Base-by-base conservation (phyloP, 1,140 invertebrate genomes). In the Xylocopa sonorina region DNA sequence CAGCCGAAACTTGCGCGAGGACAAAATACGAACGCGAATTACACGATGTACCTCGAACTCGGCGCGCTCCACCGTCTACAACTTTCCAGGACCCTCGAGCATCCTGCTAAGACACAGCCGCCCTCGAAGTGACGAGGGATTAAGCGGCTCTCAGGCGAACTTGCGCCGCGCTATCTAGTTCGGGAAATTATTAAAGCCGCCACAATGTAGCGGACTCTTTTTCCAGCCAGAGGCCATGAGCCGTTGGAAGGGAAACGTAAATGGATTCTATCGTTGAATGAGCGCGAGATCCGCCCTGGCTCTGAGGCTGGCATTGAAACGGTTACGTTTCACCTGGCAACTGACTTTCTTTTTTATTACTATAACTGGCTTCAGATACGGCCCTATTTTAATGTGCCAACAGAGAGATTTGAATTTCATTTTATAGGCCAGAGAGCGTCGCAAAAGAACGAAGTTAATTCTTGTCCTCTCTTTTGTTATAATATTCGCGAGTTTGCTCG, bases 81-180 rank as follows among this genome's bases (percentile, higher is more conserved):
- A 83, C 66, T 83, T 83, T 71, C 83, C 53, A 71, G 75, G 80
- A 63, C 66, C 78, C 73, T 80, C 67, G 51, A 69, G 64, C 78
- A 80, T 64, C 55, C 60, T 75, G 38, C 48, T 67, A 75, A 75
- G 67, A 67, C 71, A 76, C 32, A 83, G 58, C 77, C 74, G 58
- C 77, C 74, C 79, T 74, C 34, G 60, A 38, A 32, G 48, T 34
- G 67, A 18, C 29, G 53, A 16, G 21, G 77, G 81, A 83, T 83
- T 84, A 83, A 83, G 69, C 43, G 32, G 43, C 50, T 71, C 71
- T 48, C 53, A 29, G 24, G n/a, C n/a, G 12, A 27, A 21, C 68
- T 68, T 57, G 32, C 43, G 48, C 68, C 71, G 58, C 50, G 50
- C 79, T 78, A 82, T 83, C 81, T 82, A n/a, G 60, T 66, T 64